Base-by-base conservation (phyloP, 2,113 vertebrate species). In the Orthonyx spaldingii region DNA sequence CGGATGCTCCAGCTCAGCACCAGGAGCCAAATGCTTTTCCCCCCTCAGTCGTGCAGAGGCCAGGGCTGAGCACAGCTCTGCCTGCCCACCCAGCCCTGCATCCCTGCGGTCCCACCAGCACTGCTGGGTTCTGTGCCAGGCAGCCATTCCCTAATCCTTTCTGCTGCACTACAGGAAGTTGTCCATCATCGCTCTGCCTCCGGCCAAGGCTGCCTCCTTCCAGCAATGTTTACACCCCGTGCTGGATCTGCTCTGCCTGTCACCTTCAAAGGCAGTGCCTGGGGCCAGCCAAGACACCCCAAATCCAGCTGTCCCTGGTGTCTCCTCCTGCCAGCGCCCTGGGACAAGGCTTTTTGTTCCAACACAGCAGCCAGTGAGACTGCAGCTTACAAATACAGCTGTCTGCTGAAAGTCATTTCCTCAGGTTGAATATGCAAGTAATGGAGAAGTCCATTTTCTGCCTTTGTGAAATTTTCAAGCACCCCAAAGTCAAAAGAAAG, bases 161-260 rank as follows among this genome's bases (percentile, higher is more conserved):
- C 76, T 74, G 71, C 90, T 30, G 22, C 28, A 64, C 79, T 4
- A 49, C n/a, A 94, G 97, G 97, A 98, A 98, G 80, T 8, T 72
- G 94, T 96, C 97, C 89, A 64, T 96, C 96, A 92, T 24, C 39
- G 7, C 84, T 65, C 77, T 96, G 92, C 91, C 46, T 71, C 33
- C 2, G 17, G 95, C 94, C 96, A 97, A 95, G 44, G 66, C 60
- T 75, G 84, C 63, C 91, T 95, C 88, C 89, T 92, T 79, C 81
- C 84, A 74, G 24, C 82, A 24, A 6, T 30, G 81, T 86, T 96
- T 84, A 91, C 78, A 76, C 19, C 75, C 93, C 1, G 5, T 12
- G 50, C 16, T 5, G 71, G 70, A 88, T 80, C 82, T 4, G 33
- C 56, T 84, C 88, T 1, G 22, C 9, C 49, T 39, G 65, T 69